Evolutionary conservation across 2,113 vertebrate species (phyloP).

Genomic region (Rhinolophus sinicus): DNA sequence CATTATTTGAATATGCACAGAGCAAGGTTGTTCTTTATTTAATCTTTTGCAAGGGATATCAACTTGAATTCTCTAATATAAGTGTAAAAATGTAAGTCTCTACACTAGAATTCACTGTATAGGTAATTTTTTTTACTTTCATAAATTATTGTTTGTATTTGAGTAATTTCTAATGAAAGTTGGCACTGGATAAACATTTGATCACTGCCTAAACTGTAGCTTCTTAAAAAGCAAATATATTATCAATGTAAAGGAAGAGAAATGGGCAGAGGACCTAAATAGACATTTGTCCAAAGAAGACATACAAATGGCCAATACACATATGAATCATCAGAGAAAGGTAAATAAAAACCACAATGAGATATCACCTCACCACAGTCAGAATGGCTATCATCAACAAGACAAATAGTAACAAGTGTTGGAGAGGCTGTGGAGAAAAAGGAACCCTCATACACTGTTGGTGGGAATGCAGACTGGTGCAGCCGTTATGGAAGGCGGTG

Average conservation of each 20-base stretch:
- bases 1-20: background rate
- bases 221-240: conserved; percentile 36
- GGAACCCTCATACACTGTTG: too few relatives aligned
- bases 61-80: conserved; percentile 44
- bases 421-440: too few relatives aligned
- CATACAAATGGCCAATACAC: too few relatives aligned
- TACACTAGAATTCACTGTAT: background rate
- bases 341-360: too few relatives aligned
- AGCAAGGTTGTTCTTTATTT: conserved; percentile 35
- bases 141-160: conserved; percentile 9
- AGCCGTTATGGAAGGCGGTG: too few relatives aligned
- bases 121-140: conserved; percentile 31
- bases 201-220: conserved; percentile 19
- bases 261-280: too few relatives aligned
- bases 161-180: conserved; percentile 34
- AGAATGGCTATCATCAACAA: too few relatives aligned
- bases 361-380: too few relatives aligned
- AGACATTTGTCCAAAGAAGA: too few relatives aligned
- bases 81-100: conserved; percentile 34
- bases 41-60: background rate
- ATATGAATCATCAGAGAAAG: too few relatives aligned
- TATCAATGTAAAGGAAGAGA: conserved; percentile 15
- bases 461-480: too few relatives aligned
- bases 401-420: too few relatives aligned
- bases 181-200: conserved; percentile 33